Evolutionary conservation across 2,888 invertebrate genomes (phyloP), one percentile per base, ranked within the genome.

Genomic region (Epistrophe grossulariae): DNA sequence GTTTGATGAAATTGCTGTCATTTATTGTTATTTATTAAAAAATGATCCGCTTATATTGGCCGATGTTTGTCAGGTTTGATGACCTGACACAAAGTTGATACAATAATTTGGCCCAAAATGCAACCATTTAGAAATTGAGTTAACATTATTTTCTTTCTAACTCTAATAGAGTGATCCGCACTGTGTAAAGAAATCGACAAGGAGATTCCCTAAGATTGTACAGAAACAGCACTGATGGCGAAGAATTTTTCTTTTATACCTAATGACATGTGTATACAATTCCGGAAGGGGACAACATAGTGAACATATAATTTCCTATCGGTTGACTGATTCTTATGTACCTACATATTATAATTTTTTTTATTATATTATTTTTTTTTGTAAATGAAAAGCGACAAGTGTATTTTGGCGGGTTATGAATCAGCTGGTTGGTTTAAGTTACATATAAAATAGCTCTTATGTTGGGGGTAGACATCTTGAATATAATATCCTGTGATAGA

Each of bases 371-470:
- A 60, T 6, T 24, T 40, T 40, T 31, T 45, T 38, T 35, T 76
- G 15, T 59, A 4, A 24, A 24, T 28, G 7, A 3, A 24, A 40
- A 52, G 70, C 24, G 78, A 85, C 85, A 85, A 85, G 85, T 85
- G 85, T 78, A 74, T 78, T 79, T 79, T 71, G 78, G 82, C 85
- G 82, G 82, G 28, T 74, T 74, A 71, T 72, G 64, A 62, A 77
- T 84, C 84, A 84, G 72, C 77, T 81, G 77, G 68, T 50, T 81
- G 77, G 68, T 50, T 77, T 68, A 10, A 50, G 59, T 80, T 68
- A 40, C 15, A 38, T 31, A 35, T 28, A 15, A 59, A 24, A 19
- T 24, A 15, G 62, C 15, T 43, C 15, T 40, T 24, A 40, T 35
- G 17, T 31, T 57, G 28, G 31, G 55, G 55, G 9, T 57, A 11